Evolutionary conservation across 2,888 invertebrate species (phyloP).

Genomic region (Dione juno): DNA sequence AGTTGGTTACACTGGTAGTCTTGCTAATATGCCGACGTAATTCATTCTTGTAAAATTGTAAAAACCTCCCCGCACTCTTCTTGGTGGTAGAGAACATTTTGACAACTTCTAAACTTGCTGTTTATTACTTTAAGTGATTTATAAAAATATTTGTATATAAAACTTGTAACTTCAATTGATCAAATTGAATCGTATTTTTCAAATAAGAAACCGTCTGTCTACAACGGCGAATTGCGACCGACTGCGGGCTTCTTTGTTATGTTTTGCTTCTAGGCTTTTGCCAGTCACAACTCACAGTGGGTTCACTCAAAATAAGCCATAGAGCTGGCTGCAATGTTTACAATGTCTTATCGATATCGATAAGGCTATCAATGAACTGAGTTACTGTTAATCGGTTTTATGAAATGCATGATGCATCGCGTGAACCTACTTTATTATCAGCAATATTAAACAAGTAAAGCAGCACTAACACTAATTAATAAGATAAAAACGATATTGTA

Average conservation of each 20-base stretch:
- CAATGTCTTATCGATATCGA: conserved; percentile 68
- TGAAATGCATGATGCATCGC: conserved; percentile 4
- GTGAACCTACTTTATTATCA: conserved; percentile 20
- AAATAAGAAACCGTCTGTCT: conserved; percentile 55
- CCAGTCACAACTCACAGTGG: conserved; percentile 66
- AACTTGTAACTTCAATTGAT: conserved; percentile 16
- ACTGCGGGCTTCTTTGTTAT: conserved; percentile 77
- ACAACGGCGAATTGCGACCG: conserved; percentile 63
- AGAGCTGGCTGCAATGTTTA: conserved; percentile 72
- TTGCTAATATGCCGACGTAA: conserved; percentile 83
- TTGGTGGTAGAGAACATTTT: conserved; percentile 70
- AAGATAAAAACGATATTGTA: neutral
- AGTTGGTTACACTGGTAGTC: conserved; percentile 84
- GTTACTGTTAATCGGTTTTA: conserved; percentile 9
- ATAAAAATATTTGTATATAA: neutral
- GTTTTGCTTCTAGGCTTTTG: conserved; percentile 74
- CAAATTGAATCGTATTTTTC: conserved; percentile 5
- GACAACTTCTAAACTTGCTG: conserved; percentile 49
- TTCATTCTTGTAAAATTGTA: conserved; percentile 74
- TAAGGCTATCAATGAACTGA: conserved; percentile 42
- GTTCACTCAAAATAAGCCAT: conserved; percentile 61
- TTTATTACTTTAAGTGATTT: neutral
- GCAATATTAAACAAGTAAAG: neutral
- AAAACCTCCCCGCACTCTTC: conserved; percentile 69
- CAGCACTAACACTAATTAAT: neutral